phyloP scores from a whole-genome alignment of 2,888 invertebrate species.

The Plemyria rubiginata region DNA sequence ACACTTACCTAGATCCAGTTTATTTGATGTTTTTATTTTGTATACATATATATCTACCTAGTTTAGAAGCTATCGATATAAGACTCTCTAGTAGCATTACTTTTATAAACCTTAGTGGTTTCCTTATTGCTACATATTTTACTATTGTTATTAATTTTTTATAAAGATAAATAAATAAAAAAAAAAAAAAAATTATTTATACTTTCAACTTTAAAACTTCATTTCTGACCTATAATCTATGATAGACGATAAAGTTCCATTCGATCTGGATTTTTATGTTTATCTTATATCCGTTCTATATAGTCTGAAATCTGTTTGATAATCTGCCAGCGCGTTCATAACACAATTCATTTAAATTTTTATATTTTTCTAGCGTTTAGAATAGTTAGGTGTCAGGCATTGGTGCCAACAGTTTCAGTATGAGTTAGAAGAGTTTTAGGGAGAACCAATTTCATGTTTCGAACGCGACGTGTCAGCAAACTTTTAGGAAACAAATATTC shows the following conservation, averaged over 20 bases:
- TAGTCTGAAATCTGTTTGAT: neutral
- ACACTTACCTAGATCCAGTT: too few species aligned
- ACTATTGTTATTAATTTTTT: too few species aligned
- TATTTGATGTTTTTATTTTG: too few species aligned
- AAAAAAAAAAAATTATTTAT: too few species aligned
- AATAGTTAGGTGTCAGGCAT: slow-evolving; percentile 9
- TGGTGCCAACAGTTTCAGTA: slow-evolving; percentile 3
- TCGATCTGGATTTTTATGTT: neutral
- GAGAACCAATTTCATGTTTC: slow-evolving; percentile 34
- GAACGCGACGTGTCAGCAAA: slow-evolving; percentile 24
- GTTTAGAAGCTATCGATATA: too few species aligned
- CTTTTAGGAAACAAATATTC: slow-evolving; percentile 22
- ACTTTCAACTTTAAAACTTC: neutral
- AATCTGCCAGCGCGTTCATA: neutral
- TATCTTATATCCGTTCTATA: neutral
- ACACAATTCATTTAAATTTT: neutral
- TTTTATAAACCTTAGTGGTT: too few species aligned
- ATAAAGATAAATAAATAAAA: too few species aligned
- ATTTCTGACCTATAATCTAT: slow-evolving; percentile 2
- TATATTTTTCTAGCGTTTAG: neutral
- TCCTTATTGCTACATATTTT: too few species aligned
- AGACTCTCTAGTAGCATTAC: too few species aligned
- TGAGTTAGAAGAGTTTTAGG: slow-evolving; percentile 27
- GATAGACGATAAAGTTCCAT: neutral
- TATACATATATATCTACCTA: too few species aligned